Conservation (phyloP, 2,888 invertebrate species). For the Euphydryas editha region DNA sequence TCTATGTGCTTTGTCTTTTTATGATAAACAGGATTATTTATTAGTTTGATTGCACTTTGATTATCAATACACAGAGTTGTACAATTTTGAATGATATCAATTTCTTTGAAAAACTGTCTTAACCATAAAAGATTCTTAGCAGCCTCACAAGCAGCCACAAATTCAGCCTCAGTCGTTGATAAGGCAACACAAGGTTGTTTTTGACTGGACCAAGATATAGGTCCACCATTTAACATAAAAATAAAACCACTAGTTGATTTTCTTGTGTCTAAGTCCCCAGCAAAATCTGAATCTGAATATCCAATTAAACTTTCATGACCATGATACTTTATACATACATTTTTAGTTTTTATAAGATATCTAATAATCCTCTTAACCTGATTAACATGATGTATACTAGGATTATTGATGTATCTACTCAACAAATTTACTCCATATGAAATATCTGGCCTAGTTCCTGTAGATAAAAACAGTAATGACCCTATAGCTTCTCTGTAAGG, state of each 20-base stretch:
- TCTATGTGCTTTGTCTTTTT: conserved; percentile 46
- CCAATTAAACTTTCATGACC: conserved; percentile 38
- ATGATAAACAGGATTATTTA: conserved; percentile 46
- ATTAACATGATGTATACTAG: conserved; percentile 42
- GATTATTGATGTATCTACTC: conserved; percentile 40
- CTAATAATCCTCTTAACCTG: conserved; percentile 44
- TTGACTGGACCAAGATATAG: conserved; percentile 43
- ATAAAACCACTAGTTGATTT: conserved; percentile 48
- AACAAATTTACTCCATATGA: background rate
- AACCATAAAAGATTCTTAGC: conserved; percentile 42
- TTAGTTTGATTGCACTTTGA: conserved; percentile 45
- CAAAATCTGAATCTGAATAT: conserved; percentile 49
- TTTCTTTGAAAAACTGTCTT: conserved; percentile 31
- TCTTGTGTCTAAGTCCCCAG: conserved; percentile 44
- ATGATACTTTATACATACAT: conserved; percentile 44
- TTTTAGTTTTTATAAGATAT: conserved; percentile 44
- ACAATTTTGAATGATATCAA: conserved; percentile 29
- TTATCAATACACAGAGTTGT: conserved; percentile 40
- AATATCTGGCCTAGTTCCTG: conserved; percentile 35
- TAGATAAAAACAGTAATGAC: conserved; percentile 40
- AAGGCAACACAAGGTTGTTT: conserved; percentile 43
- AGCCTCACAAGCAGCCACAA: conserved; percentile 42
- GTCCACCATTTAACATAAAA: conserved; percentile 47
- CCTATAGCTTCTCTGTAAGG: conserved; percentile 44
- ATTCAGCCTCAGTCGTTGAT: conserved; percentile 44